Base-by-base conservation (phyloP, 2,797 vertebrate genomes). In the Fundulus diaphanus region DNA sequence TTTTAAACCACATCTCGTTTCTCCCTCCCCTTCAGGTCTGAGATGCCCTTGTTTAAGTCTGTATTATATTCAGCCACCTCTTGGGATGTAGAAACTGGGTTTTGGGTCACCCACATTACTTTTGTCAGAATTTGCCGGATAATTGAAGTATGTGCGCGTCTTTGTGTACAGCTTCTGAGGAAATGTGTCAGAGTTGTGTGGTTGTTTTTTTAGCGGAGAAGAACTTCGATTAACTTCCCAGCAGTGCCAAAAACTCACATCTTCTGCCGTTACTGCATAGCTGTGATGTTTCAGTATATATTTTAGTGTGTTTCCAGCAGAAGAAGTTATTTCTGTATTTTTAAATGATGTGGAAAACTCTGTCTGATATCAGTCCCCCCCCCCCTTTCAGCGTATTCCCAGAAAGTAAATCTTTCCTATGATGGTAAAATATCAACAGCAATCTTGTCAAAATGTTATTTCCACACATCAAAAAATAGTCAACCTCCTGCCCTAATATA, bases 101-200 rank as follows among this genome's bases (percentile, higher is more conserved):
- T 86, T 87, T 77, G 76, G 86, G 82, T 90, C 85, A 85, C 80
- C 78, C 71, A 85, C 71, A 73, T 89, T 72, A 54, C 68, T 67
- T 82, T 81, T 85, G 80, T 69, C 73, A 84, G 77, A 85, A 78
- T 83, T 82, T 81, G 74, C 59, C 82, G 80, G 69, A 77, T 84
- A 86, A 88, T 77, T 82, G 66, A 81, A 77, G 83, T 74, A 68
- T 73, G 68, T 74, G 24, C 76, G 68, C 72, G 15, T 24, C 29
- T 56, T 27, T 56, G 24, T 56, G 16, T 29, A 33, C 65, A 79
- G 57, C 65, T 67, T 44, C 40, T 70, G 59, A 66, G 44, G 52
- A 22, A 3, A 57, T 73, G 40, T 27, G 31, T 16, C 59, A 72
- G 57, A 77, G 65, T 33, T 27, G 29, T 67, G 57, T 86, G 73